Conservation (phyloP, 2,113 vertebrate species). For the Ascaphus truei region DNA sequence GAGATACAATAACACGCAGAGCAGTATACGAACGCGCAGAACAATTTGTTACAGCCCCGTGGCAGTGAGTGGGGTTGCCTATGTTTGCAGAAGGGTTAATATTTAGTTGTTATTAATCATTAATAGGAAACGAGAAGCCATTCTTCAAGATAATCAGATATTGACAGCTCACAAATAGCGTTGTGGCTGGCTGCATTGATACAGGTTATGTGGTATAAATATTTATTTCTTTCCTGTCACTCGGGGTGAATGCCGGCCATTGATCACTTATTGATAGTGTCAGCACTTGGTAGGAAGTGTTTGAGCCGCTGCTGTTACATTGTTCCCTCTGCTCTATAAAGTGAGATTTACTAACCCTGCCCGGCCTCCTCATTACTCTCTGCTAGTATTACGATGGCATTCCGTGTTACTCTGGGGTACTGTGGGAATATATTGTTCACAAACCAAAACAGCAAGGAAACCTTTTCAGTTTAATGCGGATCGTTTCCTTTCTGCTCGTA, state of each 20-base stretch:
- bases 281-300: constrained; percentile 73
- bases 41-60: too few relatives aligned
- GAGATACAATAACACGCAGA: too few relatives aligned
- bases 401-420: neutral
- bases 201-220: constrained; percentile 95
- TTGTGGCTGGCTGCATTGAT: constrained; percentile 85
- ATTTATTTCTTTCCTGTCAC: constrained; percentile 97
- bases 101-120: constrained; percentile 70
- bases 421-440: too few relatives aligned
- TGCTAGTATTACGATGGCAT: too few relatives aligned
- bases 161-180: constrained; percentile 92
- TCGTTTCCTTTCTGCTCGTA: too few relatives aligned
- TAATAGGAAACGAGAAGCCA: constrained; percentile 81
- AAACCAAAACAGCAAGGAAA: too few relatives aligned
- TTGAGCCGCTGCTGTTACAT: constrained; percentile 59
- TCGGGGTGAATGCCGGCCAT: constrained; percentile 82
- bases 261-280: constrained; percentile 72
- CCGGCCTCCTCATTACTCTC: too few relatives aligned
- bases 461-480: too few relatives aligned
- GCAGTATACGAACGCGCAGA: too few relatives aligned
- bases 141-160: constrained; percentile 95
- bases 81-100: constrained; percentile 17
- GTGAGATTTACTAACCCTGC: constrained; percentile 75
- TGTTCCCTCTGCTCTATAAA: constrained; percentile 67
- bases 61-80: too few relatives aligned